phyloP scores from a whole-genome alignment of 2,888 invertebrate genomes.

The Hemithea aestivaria region DNA sequence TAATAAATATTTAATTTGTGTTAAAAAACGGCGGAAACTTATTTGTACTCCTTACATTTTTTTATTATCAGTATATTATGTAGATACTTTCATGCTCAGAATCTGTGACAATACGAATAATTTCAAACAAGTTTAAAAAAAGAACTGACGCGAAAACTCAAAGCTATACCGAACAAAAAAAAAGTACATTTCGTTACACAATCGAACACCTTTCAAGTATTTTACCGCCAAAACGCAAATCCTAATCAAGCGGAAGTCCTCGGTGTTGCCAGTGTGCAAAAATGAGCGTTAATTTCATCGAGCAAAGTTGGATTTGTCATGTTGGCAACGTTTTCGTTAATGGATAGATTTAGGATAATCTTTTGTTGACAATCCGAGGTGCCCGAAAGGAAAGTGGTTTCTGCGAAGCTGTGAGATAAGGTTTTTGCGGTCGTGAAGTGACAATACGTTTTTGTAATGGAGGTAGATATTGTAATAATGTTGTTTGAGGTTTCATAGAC shows the following conservation, averaged over 20 bases:
- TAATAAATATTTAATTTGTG: no score
- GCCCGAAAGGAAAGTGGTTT: constrained; percentile 46
- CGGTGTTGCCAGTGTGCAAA: constrained; percentile 16
- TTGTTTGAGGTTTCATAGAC: constrained; percentile 13
- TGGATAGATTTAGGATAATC: constrained; percentile 59
- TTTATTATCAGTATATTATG: no score
- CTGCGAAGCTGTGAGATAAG: constrained; percentile 46
- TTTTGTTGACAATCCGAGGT: constrained; percentile 70
- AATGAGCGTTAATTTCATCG: constrained; percentile 11
- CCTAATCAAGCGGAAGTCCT: constrained; percentile 53
- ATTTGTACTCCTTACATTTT: no score
- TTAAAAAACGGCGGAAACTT: no score
- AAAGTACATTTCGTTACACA: constrained; percentile 54
- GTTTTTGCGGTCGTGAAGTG: constrained; percentile 42
- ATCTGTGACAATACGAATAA: constrained; percentile 8
- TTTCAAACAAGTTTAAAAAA: constrained; percentile 25
- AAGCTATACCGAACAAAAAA: constrained; percentile 39
- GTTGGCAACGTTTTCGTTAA: constrained; percentile 33
- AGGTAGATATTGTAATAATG: constrained; percentile 16
- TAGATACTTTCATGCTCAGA: constrained; percentile 5
- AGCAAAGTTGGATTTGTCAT: constrained; percentile 12
- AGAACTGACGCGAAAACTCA: constrained; percentile 49
- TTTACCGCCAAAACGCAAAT: constrained; percentile 47
- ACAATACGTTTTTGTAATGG: constrained; percentile 38
- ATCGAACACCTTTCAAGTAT: constrained; percentile 68